Percentiles rank a stretch among this genome's conserved stretches.
Evolutionary conservation across 2,888 invertebrate genomes (phyloP).

Genomic region (Philonicus albiceps): DNA sequence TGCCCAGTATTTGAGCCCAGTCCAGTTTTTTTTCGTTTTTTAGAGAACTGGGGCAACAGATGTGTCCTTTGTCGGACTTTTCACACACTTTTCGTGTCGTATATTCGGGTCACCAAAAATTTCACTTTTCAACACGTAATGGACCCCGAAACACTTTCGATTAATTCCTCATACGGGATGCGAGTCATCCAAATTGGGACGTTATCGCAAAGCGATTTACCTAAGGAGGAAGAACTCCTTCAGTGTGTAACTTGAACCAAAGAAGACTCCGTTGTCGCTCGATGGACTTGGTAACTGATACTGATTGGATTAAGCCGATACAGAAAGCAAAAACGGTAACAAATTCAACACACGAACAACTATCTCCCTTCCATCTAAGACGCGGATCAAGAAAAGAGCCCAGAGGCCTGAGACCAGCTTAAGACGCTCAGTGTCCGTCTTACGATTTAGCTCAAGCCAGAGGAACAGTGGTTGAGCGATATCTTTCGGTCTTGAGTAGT

Average conservation of each 20-base stretch:
- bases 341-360: constrained; percentile 39
- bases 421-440: constrained; percentile 45
- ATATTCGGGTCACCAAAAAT: not conserved
- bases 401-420: constrained; percentile 31
- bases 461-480: constrained; percentile 33
- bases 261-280: constrained; percentile 59
- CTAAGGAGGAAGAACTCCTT: not conserved
- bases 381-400: constrained; percentile 11
- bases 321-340: constrained; percentile 55
- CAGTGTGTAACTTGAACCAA: constrained; percentile 5
- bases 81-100: not conserved
- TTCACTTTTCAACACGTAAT: not conserved
- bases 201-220: not conserved
- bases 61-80: not conserved
- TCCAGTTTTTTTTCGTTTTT: not conserved
- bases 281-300: constrained; percentile 62
- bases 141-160: not conserved
- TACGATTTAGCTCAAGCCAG: constrained; percentile 43
- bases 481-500: constrained; percentile 32
- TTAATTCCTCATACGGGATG: not conserved
- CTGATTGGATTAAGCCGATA: constrained; percentile 57
- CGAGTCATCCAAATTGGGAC: not conserved
- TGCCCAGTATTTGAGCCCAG: not conserved
- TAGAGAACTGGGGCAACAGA: not conserved
- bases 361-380: constrained; percentile 38